Evolutionary conservation across 2,113 vertebrate species (phyloP), one percentile per base, ranked within the genome.

Genomic region (Theristicus caerulescens): DNA sequence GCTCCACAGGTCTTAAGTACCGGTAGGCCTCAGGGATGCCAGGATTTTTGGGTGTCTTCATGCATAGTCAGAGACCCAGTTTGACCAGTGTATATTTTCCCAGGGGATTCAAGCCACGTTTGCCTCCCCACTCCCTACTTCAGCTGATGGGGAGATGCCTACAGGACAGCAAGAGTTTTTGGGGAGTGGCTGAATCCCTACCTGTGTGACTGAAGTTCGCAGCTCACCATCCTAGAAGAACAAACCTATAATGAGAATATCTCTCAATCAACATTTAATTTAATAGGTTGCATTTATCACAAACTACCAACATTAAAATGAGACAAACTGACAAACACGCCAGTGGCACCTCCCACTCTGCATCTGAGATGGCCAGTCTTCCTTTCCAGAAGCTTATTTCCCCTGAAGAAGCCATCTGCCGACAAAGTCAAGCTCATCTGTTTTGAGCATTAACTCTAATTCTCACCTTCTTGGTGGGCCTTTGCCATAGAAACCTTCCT

Each of bases 401-500:
- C 54, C 71, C 58, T 42, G 51, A 44, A 93, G 89, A 86, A 95
- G 70, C 64, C 95, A 97, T 93, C 87, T 96, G 88, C 61, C 4
- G 3, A n/a, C 66, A 42, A 36, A 15, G 46, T 74, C 52, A 61
- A 88, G 66, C 65, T 97, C 84, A 79, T 93, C 91, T 88, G 79
- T 86, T 95, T 88, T 81, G 94, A 97, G 85, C 88, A 94, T 94
- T 95, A 94, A 55, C 67, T 78, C 51, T 64, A 95, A 94, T 91
- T 94, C 86, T 95, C 79, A 78, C 80, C 94, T 97, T 79, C 93
- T 96, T 95, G 80, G 62, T 92, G 51, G 95, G 36, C 38, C 74
- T 97, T 98, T 97, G 93, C 95, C 95, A 96, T 97, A 97, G 97
- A 98, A 98, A 98, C 95, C 95, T 91, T 65, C 93, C 97, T 95